Percentiles rank a stretch among this genome's conserved stretches.
These are phyloP conservation scores for Anas platyrhynchos DNA, from an alignment of 2,113 vertebrate genomes.

Conservation along the genomic window DNA sequence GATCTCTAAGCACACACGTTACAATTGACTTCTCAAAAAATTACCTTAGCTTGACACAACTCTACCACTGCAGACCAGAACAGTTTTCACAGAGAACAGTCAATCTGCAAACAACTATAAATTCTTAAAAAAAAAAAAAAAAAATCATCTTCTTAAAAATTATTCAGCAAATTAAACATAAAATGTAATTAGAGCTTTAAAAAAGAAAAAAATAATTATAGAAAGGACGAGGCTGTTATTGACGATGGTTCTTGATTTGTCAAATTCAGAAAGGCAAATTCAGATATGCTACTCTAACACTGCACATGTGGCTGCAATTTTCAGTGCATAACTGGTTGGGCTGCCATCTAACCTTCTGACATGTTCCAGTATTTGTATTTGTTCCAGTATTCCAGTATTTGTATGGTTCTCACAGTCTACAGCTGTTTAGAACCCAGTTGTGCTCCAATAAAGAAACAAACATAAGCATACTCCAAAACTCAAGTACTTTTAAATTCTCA, in stretches of 20 bases:
- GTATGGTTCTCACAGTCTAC: accelerated
- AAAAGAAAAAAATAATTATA: not conserved
- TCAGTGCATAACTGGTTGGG: not conserved
- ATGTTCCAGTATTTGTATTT: not conserved
- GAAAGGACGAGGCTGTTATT: not conserved
- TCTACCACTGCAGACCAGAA: not conserved
- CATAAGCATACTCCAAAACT: not conserved
- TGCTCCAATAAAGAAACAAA: not conserved
- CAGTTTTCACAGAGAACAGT: not conserved
- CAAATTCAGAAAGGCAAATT: not conserved
- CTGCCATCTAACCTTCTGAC: not conserved
- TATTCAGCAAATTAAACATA: not conserved
- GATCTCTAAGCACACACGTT: not conserved
- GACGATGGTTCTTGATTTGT: not conserved
- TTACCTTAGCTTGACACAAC: not conserved
- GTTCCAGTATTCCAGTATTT: not conserved
- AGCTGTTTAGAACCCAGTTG: not conserved
- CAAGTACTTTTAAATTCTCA: not conserved
- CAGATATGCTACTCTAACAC: not conserved
- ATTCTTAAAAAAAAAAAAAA: not conserved
- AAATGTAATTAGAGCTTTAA: not conserved
- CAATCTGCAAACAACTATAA: not conserved
- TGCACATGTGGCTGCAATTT: accelerated
- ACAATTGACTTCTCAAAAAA: not conserved
- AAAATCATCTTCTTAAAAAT: not conserved